Evolutionary conservation across 2,797 vertebrate genomes (phyloP), one percentile per base, ranked within the genome.

Genomic region (Synanceia verrucosa): DNA sequence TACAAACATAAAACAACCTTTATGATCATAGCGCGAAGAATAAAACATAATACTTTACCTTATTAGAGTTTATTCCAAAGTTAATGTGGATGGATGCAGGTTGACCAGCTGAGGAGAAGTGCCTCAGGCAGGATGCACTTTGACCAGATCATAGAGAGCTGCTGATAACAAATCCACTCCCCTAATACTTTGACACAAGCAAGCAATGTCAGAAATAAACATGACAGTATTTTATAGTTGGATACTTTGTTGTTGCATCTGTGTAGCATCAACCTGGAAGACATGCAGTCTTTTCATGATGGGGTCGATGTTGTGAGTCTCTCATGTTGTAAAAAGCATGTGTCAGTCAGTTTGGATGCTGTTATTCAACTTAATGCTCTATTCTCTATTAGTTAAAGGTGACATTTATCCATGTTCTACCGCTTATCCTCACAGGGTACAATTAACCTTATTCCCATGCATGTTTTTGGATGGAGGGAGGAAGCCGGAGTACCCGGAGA

Each of bases 141-240:
- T 94, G 93, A 86, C 83, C 94, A 58, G 89, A 78, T 77, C 79
- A 67, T 65, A 68, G 60, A 55, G 76, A 74, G 56, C 73, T 62
- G 55, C 85, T 84, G 93, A 94, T 94, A 95, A 93, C 87, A 83
- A 59, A 82, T 89, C 79, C 85, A 85, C 91, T 74, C 83, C 82
- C 72, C 70, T 26, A 5, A 87, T 77, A 89, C 87, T 86, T 80
- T 90, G 84, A 76, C 81, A 78, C 72, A 66, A 24, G 57, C 51
- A 53, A 37, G 43, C 65, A 64, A 70, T 70, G 48, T 77, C 56
- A 55, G 48, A 85, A 84, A 87, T 82, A 75, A 77, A 85, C 50
- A 36, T 28, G 12, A 13, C 33, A 50, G 13, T 5, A 16, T 37
- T 79, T 72, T 61, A 78, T 55, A 8, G 31, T 28, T 11, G 18